These are phyloP conservation scores for Cyrtonyx montezumae DNA, from an alignment of 2,113 vertebrate genomes.

Conservation along the genomic window DNA sequence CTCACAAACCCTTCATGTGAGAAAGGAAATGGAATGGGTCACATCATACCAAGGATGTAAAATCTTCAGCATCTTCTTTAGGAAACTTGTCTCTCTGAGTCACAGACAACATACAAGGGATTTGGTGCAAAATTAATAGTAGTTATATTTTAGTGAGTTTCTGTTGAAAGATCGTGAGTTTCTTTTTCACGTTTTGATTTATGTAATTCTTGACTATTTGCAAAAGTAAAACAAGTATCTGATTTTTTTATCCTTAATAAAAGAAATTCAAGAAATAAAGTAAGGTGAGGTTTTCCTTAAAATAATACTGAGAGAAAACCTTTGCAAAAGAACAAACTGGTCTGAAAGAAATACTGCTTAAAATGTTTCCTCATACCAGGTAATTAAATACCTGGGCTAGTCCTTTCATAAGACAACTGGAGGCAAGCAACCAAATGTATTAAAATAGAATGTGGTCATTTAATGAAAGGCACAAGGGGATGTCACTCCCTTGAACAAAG, in stretches of 20 bases:
- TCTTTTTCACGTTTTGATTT: neutral
- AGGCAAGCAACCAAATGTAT: neutral
- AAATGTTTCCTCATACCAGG: neutral
- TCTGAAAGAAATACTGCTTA: neutral
- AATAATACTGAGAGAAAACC: neutral
- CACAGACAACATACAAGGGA: neutral
- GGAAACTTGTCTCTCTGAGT: neutral
- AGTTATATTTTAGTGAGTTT: neutral
- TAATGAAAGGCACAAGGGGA: neutral
- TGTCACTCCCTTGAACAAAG: neutral
- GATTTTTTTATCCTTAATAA: neutral
- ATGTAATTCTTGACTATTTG: neutral
- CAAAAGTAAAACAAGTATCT: neutral
- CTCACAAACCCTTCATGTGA: neutral
- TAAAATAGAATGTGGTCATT: neutral
- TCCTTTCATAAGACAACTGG: neutral
- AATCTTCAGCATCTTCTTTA: neutral
- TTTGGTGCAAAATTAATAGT: neutral
- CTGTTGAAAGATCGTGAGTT: neutral
- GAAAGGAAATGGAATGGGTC: neutral
- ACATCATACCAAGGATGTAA: neutral
- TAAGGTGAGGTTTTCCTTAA: neutral
- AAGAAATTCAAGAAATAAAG: neutral
- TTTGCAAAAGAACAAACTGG: neutral
- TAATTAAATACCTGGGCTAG: neutral